Percentiles rank a stretch among this genome's conserved stretches.
phyloP scores from a whole-genome alignment of 2,797 vertebrate genomes.

The Strix occidentalis region DNA sequence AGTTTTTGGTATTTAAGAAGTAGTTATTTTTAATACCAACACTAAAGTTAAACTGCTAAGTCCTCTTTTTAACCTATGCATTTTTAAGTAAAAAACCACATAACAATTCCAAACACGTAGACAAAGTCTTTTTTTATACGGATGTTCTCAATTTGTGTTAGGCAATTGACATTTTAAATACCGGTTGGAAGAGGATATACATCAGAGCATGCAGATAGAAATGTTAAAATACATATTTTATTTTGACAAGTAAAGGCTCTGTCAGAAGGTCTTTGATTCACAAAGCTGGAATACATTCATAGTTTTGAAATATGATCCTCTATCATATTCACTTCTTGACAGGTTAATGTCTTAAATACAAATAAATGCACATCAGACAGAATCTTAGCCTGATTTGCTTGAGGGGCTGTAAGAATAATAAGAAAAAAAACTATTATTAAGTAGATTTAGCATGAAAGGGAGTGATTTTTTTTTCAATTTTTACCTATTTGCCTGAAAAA shows the following conservation, averaged over 20 bases:
- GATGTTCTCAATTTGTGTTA: conserved; percentile 43
- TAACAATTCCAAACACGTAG: conserved; percentile 12
- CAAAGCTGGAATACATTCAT: conserved; percentile 48
- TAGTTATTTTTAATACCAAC: not conserved
- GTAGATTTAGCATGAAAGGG: not conserved
- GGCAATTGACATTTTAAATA: conserved; percentile 57
- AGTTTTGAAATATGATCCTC: conserved; percentile 48
- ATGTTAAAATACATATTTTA: conserved; percentile 58
- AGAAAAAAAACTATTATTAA: not conserved
- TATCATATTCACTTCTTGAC: conserved; percentile 5
- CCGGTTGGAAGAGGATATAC: conserved; percentile 40
- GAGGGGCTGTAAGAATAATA: not conserved
- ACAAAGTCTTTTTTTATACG: not conserved
- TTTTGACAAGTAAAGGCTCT: conserved; percentile 55
- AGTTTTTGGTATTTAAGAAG: not conserved
- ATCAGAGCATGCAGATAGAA: conserved; percentile 34
- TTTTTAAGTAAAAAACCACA: not conserved
- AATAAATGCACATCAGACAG: conserved; percentile 26
- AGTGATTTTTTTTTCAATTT: not conserved
- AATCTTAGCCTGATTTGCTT: not conserved
- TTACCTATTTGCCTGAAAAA: not conserved
- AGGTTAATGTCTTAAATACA: conserved; percentile 50
- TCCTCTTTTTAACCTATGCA: not conserved
- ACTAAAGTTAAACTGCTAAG: not conserved
- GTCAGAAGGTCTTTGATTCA: conserved; percentile 53